phyloP scores from a whole-genome alignment of 2,888 invertebrate species.

The Ectemnius cavifrons region DNA sequence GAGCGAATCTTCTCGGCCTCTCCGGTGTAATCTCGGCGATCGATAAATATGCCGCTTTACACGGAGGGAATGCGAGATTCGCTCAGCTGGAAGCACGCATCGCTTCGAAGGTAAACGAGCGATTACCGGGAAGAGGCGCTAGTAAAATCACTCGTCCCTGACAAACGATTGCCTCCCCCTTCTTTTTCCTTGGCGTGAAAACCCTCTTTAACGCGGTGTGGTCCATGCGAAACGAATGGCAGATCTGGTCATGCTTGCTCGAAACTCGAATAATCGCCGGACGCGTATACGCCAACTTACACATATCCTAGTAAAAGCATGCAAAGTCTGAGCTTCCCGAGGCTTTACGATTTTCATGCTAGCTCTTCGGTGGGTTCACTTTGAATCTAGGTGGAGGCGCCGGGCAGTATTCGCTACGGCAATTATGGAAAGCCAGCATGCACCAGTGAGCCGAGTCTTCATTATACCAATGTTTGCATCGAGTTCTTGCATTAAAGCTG shows the following conservation, averaged over 20 bases:
- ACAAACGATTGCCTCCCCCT: neutral
- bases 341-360: constrained; percentile 48
- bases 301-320: too few species aligned
- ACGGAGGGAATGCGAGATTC: neutral
- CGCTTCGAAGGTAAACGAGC: constrained; percentile 8
- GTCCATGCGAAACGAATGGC: too few species aligned
- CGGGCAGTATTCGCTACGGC: constrained; percentile 36
- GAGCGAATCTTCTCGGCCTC: too few species aligned
- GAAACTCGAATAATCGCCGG: constrained; percentile 27
- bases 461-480: neutral
- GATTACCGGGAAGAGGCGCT: constrained; percentile 2
- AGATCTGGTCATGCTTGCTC: neutral
- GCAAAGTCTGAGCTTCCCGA: constrained; percentile 26
- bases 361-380: too few species aligned
- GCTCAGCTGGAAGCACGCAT: neutral
- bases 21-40: too few species aligned
- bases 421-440: constrained; percentile 39
- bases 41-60: too few species aligned
- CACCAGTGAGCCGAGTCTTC: neutral
- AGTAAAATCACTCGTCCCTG: constrained; percentile 3
- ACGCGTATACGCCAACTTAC: neutral
- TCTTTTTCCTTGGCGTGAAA: neutral
- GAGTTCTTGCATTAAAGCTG: neutral
- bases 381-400: constrained; percentile 33
- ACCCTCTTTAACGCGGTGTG: neutral